Evolutionary conservation across 2,113 vertebrate species (phyloP), one percentile per base, ranked within the genome.

Genomic region (Pica pica): DNA sequence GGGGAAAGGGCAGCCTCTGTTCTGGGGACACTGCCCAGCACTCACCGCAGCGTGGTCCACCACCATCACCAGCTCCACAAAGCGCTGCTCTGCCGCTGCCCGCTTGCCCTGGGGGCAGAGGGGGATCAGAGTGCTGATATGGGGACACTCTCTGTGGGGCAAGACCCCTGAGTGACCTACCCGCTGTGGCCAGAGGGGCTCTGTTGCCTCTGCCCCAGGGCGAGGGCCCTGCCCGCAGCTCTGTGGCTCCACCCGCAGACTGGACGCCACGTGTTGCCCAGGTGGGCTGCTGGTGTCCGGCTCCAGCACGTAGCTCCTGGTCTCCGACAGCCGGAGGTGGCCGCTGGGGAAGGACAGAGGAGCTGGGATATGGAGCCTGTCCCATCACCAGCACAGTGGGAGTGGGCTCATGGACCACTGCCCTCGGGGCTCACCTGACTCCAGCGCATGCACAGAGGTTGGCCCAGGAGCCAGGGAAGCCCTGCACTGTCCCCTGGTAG

Each of bases 21-120:
- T 4, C 28, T 3, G 5, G 55, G 67, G 31, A 24, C 3, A 4
- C 2, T 17, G 11, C 15, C 16, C 35, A 9, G 56, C 13, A 64
- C 96, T 97, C 83, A 99, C 99, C 98, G 99, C 99, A 2, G 98
- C 82, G 16, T 98, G 98, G 68, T 99, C 99, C 1, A 97, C 99
- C 84, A 99, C 99, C 84, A 99, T 97, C 96, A 99, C 99, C 97
- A 99, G 97, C 88, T 99, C 99, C 50, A 99, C 98, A 16, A 98
- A 98, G 31, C 98, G 99, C 64, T 97, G 98, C 97, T 99, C 98
- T 1, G 97, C 94, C 35, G 97, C 98, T 17, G 98, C 98, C 76
- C 99, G 97, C 95, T 98, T 97, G 73, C 50, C 59, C 98, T 98
- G 87, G 24, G 68, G 87, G 73, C 18, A 56, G 42, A 78, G n/a